Evolutionary conservation across 1,140 invertebrate species (phyloP).

Genomic region (Meloidogyne hapla): DNA sequence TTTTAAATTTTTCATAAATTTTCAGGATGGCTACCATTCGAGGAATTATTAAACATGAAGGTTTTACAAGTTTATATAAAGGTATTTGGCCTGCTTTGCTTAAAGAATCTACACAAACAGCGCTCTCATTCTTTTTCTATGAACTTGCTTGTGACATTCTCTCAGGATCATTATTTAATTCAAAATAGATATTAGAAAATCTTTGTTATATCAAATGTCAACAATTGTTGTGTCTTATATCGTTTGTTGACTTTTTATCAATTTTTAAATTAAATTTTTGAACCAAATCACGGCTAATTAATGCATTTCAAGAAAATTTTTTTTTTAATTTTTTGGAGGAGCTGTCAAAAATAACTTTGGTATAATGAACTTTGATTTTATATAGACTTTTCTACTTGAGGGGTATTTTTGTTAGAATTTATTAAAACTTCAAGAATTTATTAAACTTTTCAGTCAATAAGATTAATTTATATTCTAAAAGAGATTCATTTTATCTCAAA

Average conservation of each 20-base stretch:
- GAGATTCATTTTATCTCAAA: too few species aligned
- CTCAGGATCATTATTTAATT: background rate
- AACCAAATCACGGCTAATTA: too few species aligned
- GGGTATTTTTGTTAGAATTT: too few species aligned
- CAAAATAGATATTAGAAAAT: background rate
- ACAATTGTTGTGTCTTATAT: background rate
- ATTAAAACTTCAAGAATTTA: too few species aligned
- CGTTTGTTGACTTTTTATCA: background rate
- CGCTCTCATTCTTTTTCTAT: conserved; percentile 45
- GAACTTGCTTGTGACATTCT: conserved; percentile 40
- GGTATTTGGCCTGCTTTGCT: conserved; percentile 39
- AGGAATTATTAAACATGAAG: conserved; percentile 27
- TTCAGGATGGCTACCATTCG: background rate
- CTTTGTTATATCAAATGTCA: background rate
- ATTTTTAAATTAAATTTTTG: too few species aligned
- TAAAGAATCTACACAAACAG: conserved; percentile 41
- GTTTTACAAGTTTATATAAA: conserved; percentile 36
- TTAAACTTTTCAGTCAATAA: too few species aligned
- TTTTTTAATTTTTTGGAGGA: too few species aligned
- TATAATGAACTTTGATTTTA: too few species aligned
- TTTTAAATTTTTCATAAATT: conserved; percentile 12
- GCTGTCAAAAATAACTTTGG: too few species aligned
- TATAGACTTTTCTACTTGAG: too few species aligned
- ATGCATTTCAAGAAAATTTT: too few species aligned
- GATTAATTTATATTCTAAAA: too few species aligned